phyloP scores from a whole-genome alignment of 1,140 invertebrate genomes.

The Eumaeus atala region DNA sequence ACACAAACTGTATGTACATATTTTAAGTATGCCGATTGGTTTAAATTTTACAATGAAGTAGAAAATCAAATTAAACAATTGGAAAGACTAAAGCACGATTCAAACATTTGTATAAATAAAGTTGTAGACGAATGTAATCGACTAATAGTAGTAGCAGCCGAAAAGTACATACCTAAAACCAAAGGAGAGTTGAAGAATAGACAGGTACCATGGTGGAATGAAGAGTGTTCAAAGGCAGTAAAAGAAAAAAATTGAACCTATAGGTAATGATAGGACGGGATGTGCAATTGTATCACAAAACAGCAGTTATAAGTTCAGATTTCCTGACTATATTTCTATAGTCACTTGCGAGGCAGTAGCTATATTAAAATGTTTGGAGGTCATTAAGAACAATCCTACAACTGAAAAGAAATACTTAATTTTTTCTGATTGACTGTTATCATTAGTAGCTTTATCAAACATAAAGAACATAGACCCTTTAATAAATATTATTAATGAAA shows the following conservation, averaged over 20 bases:
- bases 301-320: neutral
- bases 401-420: neutral
- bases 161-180: neutral
- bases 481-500: neutral
- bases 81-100: neutral
- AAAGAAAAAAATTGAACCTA: conserved; percentile 44
- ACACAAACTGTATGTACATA: neutral
- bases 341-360: neutral
- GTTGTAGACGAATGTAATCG: too few species aligned
- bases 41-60: neutral
- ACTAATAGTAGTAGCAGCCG: neutral
- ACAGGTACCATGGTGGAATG: conserved; percentile 1
- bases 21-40: neutral
- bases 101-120: neutral
- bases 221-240: neutral
- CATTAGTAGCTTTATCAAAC: neutral
- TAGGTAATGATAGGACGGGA: conserved; percentile 79
- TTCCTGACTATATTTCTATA: too few species aligned
- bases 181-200: neutral
- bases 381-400: neutral
- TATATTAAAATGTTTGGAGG: neutral
- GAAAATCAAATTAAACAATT: conserved; percentile 1
- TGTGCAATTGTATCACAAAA: conserved; percentile 17
- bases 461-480: neutral
- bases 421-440: neutral